phyloP scores from a whole-genome alignment of 2,113 vertebrate species.

The Excalfactoria chinensis region DNA sequence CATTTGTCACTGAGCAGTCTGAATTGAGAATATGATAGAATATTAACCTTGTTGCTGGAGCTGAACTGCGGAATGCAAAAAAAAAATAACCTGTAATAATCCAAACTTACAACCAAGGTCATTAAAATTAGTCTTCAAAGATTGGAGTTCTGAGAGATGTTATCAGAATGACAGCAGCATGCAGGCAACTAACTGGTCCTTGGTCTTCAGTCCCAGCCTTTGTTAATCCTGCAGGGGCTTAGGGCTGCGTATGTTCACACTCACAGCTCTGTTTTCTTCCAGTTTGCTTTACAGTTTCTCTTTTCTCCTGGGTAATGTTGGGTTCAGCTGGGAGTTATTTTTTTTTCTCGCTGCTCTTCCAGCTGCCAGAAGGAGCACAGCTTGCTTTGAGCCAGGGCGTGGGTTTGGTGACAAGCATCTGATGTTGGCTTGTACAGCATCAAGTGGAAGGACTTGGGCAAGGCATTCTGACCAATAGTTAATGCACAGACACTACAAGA shows the following conservation, averaged over 20 bases:
- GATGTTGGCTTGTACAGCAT: neutral
- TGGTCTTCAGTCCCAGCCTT: neutral
- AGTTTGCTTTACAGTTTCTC: neutral
- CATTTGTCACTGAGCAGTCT: slow-evolving; percentile 21
- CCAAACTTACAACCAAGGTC: neutral
- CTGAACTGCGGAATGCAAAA: neutral
- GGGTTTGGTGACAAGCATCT: neutral
- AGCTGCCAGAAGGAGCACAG: accelerated
- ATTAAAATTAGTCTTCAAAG: neutral
- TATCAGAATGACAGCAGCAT: neutral
- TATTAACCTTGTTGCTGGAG: neutral
- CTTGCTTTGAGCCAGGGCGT: neutral
- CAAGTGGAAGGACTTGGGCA: neutral
- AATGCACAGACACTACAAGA: neutral
- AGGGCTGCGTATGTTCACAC: neutral
- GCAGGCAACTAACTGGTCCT: neutral
- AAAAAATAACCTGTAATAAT: neutral
- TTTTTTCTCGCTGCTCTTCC: neutral
- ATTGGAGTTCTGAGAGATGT: neutral
- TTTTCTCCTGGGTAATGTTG: neutral
- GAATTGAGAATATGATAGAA: neutral
- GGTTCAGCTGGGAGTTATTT: neutral
- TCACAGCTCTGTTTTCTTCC: neutral
- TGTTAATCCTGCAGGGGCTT: accelerated
- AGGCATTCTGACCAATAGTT: neutral